Base-by-base conservation (phyloP, 2,113 vertebrate genomes). In the Delphinapterus leucas region DNA sequence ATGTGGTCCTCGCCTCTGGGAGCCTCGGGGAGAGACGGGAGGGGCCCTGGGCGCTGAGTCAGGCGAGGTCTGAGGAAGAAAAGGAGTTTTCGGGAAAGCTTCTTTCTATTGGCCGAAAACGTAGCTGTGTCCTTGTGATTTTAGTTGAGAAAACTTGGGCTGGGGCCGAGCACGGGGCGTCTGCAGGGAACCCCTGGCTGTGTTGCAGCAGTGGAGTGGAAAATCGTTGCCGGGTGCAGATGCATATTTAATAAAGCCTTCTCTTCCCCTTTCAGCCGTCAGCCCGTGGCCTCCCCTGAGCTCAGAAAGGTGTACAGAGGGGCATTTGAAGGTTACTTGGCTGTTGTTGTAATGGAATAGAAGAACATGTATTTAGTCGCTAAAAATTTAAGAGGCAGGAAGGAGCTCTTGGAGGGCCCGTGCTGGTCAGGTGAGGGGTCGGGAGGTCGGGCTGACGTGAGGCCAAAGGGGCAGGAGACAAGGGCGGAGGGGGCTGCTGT, bases 341-440 rank as follows among this genome's bases (percentile, higher is more conserved):
- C 63, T n/a, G 41, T 47, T 36, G 41, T 53, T 95, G 90, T 85
- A 76, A 36, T 38, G 74, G 36, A 63, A 58, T 2, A 18, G 60
- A 63, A 84, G 71, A 87, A 58, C 94, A n/a, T 26, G 70, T 38
- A 53, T 53, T 83, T 63, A 44, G 58, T 55, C 63, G 90, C 88
- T 55, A 88, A 96, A 93, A 91, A 88, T 41, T 38, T 73, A 93
- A 47, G 55, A 95, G 82, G n/a, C 28, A 70, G 97, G 58, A 89
- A 67, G 44, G 47, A 68, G 71, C 55, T 44, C 83, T 38, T 36
- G 73, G 5, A 86, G 33, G 71, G 36, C 20, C 20, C 7, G 20
- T 23, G 55, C 58, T 41, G 10, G 13, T 81, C 33, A 38, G 68
- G 5, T 23, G 63, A 88, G 74, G 81, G n/a, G 61, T 6, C 26